Evolutionary conservation across 2,113 vertebrate genomes (phyloP).

Genomic region (Paraplagusia blochii): DNA sequence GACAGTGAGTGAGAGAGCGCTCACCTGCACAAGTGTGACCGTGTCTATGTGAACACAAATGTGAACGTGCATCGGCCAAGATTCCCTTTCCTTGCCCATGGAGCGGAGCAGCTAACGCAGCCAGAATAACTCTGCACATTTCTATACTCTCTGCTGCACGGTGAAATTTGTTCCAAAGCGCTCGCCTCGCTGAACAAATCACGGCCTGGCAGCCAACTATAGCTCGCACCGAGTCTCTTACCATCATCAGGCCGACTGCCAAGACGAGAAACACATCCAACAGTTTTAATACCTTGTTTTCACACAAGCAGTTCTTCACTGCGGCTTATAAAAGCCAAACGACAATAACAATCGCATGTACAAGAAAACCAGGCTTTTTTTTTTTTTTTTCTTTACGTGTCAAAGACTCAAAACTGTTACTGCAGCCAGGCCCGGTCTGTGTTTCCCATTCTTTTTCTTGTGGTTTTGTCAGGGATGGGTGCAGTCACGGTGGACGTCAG

Average conservation of each 20-base stretch:
- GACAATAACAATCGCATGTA: slow-evolving; percentile 67
- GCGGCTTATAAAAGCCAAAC: slow-evolving; percentile 65
- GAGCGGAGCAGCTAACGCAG: slow-evolving; percentile 47
- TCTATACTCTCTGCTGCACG: slow-evolving; percentile 55
- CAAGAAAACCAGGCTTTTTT: slow-evolving; percentile 45
- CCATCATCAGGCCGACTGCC: slow-evolving; percentile 60
- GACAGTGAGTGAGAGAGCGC: not conserved
- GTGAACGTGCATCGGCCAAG: slow-evolving; percentile 48
- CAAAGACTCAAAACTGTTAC: slow-evolving; percentile 20
- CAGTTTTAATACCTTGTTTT: slow-evolving; percentile 74
- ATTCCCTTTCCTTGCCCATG: slow-evolving; percentile 59
- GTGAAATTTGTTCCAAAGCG: slow-evolving; percentile 69
- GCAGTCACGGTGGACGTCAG: slow-evolving; percentile 36
- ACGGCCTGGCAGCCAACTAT: slow-evolving; percentile 61
- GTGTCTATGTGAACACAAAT: slow-evolving; percentile 35
- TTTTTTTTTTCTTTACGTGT: too few relatives aligned
- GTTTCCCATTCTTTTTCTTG: slow-evolving; percentile 44
- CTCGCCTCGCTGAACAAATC: slow-evolving; percentile 60
- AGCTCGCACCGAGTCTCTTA: slow-evolving; percentile 58
- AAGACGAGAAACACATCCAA: slow-evolving; percentile 62
- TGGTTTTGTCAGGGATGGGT: slow-evolving; percentile 42
- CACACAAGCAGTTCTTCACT: slow-evolving; percentile 65
- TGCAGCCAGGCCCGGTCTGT: slow-evolving; percentile 37
- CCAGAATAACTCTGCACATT: slow-evolving; percentile 57
- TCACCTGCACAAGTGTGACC: slow-evolving; percentile 37